These are phyloP conservation scores for Brachyalestes nurse DNA, from an alignment of 2,797 vertebrate genomes.

Conservation along the genomic window DNA sequence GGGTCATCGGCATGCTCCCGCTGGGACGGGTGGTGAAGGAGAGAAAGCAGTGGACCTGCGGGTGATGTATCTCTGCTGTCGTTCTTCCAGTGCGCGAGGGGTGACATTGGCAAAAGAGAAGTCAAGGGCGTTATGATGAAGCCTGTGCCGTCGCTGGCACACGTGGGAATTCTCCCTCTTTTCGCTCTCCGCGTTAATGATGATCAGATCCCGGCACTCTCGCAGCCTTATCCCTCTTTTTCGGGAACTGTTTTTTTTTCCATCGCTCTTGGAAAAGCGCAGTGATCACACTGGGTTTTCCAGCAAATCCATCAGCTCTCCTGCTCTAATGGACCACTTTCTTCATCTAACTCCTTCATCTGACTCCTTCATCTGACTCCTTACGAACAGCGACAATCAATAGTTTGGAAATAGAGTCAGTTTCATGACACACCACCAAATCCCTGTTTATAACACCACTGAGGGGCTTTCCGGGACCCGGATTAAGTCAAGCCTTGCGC, in stretches of 20 bases:
- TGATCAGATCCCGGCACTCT: constrained; percentile 34
- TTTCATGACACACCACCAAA: no score
- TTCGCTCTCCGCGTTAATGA: constrained; percentile 50
- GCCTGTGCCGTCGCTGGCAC: constrained; percentile 76
- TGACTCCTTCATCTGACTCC: neutral
- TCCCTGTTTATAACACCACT: neutral
- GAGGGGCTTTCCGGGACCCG: neutral
- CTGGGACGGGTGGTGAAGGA: constrained; percentile 66
- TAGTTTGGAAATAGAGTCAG: neutral
- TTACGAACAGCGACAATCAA: neutral
- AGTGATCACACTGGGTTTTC: neutral
- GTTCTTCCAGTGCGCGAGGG: constrained; percentile 68
- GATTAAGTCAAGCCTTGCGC: neutral
- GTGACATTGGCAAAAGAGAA: constrained; percentile 82
- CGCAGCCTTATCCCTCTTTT: constrained; percentile 31
- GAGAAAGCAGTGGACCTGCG: constrained; percentile 77
- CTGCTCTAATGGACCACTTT: neutral
- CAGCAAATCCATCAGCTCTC: neutral
- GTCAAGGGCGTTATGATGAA: constrained; percentile 88
- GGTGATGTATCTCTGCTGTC: constrained; percentile 81
- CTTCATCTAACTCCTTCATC: neutral
- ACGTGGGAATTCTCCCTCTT: constrained; percentile 76
- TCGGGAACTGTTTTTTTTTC: constrained; percentile 9
- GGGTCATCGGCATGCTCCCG: constrained; percentile 72
- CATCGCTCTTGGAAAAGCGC: neutral